Percentiles rank a stretch among this genome's conserved stretches.
Evolutionary conservation across 2,888 invertebrate species (phyloP).

Genomic region (Ormyrus rosae): DNA sequence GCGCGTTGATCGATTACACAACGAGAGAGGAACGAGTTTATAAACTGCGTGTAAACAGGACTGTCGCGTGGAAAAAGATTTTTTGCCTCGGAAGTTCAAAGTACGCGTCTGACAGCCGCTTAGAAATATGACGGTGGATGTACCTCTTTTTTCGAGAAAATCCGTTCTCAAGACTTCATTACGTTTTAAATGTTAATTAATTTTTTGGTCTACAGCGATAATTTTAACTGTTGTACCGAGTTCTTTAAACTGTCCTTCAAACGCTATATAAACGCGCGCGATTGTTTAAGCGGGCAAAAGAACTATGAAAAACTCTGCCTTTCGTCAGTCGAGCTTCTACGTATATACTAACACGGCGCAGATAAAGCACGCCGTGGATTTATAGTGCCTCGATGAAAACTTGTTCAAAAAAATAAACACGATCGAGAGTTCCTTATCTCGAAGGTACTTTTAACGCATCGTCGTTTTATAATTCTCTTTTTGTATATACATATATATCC

Average conservation of each 20-base stretch:
- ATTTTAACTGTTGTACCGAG: not conserved
- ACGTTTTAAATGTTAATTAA: too few relatives aligned
- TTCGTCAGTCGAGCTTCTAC: slow-evolving; percentile 10
- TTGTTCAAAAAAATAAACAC: slow-evolving; percentile 28
- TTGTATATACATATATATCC: not conserved
- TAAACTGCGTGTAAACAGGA: too few relatives aligned
- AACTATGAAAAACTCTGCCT: slow-evolving; percentile 17
- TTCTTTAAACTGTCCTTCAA: too few relatives aligned
- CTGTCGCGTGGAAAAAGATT: too few relatives aligned
- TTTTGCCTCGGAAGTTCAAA: too few relatives aligned
- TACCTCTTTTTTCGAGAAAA: too few relatives aligned
- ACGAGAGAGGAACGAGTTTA: too few relatives aligned
- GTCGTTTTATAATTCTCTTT: slow-evolving; percentile 1
- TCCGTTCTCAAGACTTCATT: too few relatives aligned
- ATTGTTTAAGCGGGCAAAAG: not conserved
- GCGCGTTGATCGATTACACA: too few relatives aligned
- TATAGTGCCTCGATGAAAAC: slow-evolving; percentile 23
- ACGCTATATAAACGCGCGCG: not conserved
- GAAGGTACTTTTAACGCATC: not conserved
- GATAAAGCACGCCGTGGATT: slow-evolving; percentile 15
- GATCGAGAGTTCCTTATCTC: slow-evolving; percentile 21
- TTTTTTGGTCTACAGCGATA: too few relatives aligned
- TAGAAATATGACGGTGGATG: too few relatives aligned
- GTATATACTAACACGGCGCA: not conserved
- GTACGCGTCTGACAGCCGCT: too few relatives aligned